These are phyloP conservation scores for Protophormia terraenovae DNA, from an alignment of 2,888 invertebrate genomes.

Conservation along the genomic window DNA sequence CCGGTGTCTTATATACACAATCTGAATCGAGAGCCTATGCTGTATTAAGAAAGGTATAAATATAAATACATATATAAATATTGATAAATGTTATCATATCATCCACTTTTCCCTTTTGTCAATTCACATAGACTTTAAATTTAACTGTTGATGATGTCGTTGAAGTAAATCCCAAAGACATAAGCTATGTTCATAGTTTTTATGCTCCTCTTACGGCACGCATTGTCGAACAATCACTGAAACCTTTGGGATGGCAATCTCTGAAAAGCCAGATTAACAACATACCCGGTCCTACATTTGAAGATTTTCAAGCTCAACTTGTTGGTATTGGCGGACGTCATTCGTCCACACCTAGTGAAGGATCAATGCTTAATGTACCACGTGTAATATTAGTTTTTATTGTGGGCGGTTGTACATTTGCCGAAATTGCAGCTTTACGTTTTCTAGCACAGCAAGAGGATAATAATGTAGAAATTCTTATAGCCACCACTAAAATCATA, in stretches of 20 bases:
- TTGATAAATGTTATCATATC: not conserved
- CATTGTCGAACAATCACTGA: constrained; percentile 90
- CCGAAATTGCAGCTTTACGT: constrained; percentile 91
- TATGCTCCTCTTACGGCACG: constrained; percentile 96
- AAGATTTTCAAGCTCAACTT: constrained; percentile 84
- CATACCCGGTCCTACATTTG: constrained; percentile 87
- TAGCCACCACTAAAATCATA: constrained; percentile 95
- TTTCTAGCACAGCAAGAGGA: constrained; percentile 90
- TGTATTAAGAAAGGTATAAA: constrained; percentile 86
- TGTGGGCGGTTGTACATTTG: constrained; percentile 97
- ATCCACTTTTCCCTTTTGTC: constrained; percentile 12
- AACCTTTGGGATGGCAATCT: constrained; percentile 88
- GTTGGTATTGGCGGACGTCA: constrained; percentile 84
- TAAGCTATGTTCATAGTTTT: constrained; percentile 94
- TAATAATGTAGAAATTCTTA: constrained; percentile 92
- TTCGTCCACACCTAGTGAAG: constrained; percentile 84
- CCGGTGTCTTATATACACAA: constrained; percentile 90
- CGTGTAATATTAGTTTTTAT: constrained; percentile 94
- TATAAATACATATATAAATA: too few species aligned
- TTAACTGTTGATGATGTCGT: constrained; percentile 94
- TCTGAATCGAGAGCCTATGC: constrained; percentile 88
- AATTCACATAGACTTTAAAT: constrained; percentile 89
- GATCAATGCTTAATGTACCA: constrained; percentile 81
- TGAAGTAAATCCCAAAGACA: constrained; percentile 92
- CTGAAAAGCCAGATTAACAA: constrained; percentile 92